These are phyloP conservation scores for Euproctis similis DNA, from an alignment of 2,888 invertebrate species.

Conservation along the genomic window DNA sequence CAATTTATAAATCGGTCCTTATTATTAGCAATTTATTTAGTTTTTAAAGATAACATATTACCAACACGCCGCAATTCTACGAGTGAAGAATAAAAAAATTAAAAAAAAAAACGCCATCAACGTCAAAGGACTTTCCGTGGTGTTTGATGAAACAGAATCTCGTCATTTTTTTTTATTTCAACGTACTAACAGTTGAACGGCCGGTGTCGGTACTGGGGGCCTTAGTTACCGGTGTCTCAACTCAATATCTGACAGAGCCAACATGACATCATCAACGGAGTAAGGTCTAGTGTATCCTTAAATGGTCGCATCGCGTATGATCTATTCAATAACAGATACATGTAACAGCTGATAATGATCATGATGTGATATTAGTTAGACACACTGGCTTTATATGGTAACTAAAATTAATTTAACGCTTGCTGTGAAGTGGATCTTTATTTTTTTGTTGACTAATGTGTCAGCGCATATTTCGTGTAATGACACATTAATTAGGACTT, in stretches of 20 bases:
- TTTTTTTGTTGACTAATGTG: too few species aligned
- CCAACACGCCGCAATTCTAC: too few species aligned
- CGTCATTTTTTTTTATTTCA: slow-evolving; percentile 4
- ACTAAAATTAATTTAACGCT: too few species aligned
- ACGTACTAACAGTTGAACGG: slow-evolving; percentile 18
- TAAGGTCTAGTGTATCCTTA: slow-evolving; percentile 58
- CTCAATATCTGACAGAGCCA: slow-evolving; percentile 34
- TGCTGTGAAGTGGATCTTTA: too few species aligned
- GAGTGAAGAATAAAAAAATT: too few species aligned
- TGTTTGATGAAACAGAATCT: slow-evolving; percentile 1
- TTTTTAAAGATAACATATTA: too few species aligned
- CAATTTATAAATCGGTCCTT: too few species aligned
- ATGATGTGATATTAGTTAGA: slow-evolving; percentile 45
- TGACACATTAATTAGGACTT: too few species aligned
- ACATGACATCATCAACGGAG: slow-evolving; percentile 69
- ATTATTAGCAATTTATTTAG: too few species aligned
- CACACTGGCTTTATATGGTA: slow-evolving; percentile 42
- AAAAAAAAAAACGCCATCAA: neutral
- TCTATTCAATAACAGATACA: slow-evolving; percentile 48
- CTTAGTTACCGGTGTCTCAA: slow-evolving; percentile 26
- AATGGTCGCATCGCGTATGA: slow-evolving; percentile 64
- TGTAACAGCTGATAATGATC: slow-evolving; percentile 57
- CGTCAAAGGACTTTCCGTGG: neutral
- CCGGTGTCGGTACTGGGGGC: slow-evolving; percentile 33
- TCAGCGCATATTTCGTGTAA: too few species aligned